phyloP scores from a whole-genome alignment of 2,113 vertebrate species.

The Ornithorhynchus anatinus region DNA sequence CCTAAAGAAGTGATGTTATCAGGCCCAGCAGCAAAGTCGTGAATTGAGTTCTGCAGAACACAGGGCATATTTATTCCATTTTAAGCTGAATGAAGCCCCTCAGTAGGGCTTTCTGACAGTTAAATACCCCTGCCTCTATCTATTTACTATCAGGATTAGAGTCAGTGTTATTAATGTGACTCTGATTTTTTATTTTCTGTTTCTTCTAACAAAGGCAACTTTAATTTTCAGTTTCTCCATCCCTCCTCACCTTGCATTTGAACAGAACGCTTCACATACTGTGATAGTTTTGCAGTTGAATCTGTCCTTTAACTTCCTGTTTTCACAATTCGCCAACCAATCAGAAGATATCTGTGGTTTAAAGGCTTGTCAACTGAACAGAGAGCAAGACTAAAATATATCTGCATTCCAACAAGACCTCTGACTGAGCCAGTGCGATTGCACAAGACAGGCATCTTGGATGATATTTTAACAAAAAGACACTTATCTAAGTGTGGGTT shows the following conservation, averaged over 20 bases:
- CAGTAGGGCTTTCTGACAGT: background rate
- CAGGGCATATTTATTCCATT: background rate
- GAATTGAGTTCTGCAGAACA: background rate
- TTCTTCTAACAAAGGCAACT: background rate
- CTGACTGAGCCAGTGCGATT: slow-evolving; percentile 37
- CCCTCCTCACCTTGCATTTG: background rate
- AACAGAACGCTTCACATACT: background rate
- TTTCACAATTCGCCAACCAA: slow-evolving; percentile 45
- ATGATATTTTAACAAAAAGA: slow-evolving; percentile 21
- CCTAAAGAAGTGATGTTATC: background rate
- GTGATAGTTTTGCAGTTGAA: slow-evolving; percentile 37
- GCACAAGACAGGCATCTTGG: slow-evolving; percentile 30
- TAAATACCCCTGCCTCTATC: no score
- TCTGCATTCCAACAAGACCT: slow-evolving; percentile 23
- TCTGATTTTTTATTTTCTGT: background rate
- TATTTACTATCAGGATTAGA: no score
- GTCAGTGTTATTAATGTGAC: background rate
- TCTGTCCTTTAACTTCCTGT: slow-evolving; percentile 46
- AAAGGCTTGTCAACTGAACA: slow-evolving; percentile 34
- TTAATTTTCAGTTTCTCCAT: background rate
- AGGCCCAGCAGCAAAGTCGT: background rate
- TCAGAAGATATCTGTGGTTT: slow-evolving; percentile 48
- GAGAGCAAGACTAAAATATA: slow-evolving; percentile 33
- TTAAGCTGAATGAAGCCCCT: background rate
- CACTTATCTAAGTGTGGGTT: slow-evolving; percentile 32